Conservation (phyloP, 2,113 vertebrate species). For the Struthio camelus region DNA sequence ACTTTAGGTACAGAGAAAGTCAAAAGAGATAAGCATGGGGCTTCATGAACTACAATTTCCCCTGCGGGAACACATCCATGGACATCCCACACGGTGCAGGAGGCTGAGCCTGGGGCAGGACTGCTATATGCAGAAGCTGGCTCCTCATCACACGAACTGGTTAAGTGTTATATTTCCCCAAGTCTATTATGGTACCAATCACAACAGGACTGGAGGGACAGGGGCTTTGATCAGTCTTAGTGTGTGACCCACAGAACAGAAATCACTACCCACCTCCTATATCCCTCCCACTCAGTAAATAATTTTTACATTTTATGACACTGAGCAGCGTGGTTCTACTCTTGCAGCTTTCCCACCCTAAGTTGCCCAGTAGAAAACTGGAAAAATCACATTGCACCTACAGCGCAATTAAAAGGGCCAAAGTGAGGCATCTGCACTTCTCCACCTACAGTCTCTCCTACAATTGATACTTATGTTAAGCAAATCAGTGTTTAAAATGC, state of each 20-base stretch:
- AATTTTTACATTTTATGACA: not conserved
- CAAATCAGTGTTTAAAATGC: not conserved
- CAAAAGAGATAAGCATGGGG: not conserved
- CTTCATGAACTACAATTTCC: not conserved
- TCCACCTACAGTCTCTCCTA: not conserved
- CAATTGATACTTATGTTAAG: not conserved
- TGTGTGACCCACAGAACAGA: not conserved
- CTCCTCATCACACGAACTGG: rapidly evolving
- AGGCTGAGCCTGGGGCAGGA: not conserved
- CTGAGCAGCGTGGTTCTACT: not conserved
- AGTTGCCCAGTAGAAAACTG: not conserved
- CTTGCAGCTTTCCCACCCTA: not conserved
- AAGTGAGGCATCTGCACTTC: not conserved
- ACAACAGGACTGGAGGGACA: not conserved
- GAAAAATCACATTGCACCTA: not conserved
- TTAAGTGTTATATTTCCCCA: not conserved
- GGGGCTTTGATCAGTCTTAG: not conserved
- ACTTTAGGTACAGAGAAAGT: not conserved
- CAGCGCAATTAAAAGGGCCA: not conserved
- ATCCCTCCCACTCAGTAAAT: not conserved
- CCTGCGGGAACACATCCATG: not conserved
- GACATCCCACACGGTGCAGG: rapidly evolving
- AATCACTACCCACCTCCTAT: not conserved
- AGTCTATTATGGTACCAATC: not conserved
- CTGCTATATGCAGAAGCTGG: not conserved